Percentiles rank a stretch among this genome's conserved stretches.
Evolutionary conservation across 2,113 vertebrate genomes (phyloP).

Genomic region (Hippocampus mohnikei): DNA sequence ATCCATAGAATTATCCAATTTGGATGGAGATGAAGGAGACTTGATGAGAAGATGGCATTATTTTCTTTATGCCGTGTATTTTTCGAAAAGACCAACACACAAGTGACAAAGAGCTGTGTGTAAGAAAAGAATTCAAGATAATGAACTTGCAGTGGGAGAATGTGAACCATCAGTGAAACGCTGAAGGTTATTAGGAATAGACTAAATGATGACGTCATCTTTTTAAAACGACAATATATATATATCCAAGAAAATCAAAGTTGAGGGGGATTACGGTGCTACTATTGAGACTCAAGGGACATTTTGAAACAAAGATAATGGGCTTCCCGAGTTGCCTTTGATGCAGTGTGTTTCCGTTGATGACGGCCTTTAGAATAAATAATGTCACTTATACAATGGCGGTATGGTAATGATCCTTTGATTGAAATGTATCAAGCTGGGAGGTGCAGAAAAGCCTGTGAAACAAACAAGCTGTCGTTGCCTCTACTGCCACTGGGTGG

Average conservation of each 20-base stretch:
- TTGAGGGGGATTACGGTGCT: neutral
- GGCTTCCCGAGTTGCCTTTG: slow-evolving; percentile 20
- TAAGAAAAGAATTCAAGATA: neutral
- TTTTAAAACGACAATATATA: neutral
- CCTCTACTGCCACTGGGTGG: slow-evolving; percentile 66
- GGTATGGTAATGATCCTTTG: slow-evolving; percentile 2
- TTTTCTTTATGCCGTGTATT: slow-evolving; percentile 22
- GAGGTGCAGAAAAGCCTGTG: neutral
- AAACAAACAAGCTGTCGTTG: slow-evolving; percentile 18
- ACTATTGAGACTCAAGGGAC: slow-evolving; percentile 43
- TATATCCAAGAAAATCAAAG: neutral
- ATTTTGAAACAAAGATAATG: slow-evolving; percentile 48
- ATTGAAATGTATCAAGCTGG: slow-evolving; percentile 23
- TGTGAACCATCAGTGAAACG: slow-evolving; percentile 17
- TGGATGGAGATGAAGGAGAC: slow-evolving; percentile 2
- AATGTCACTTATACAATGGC: slow-evolving; percentile 4
- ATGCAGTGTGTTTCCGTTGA: slow-evolving; percentile 4
- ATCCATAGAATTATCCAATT: slow-evolving; percentile 19
- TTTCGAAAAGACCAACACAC: slow-evolving; percentile 12
- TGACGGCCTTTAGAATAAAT: slow-evolving; percentile 30
- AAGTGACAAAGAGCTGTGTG: neutral
- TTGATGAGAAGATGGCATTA: slow-evolving; percentile 8
- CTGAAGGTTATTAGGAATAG: slow-evolving; percentile 19
- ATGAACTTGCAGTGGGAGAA: slow-evolving; percentile 2
- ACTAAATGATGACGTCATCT: slow-evolving; percentile 37